Conservation (phyloP, 2,797 vertebrate genomes). For the Nannoperca australis region DNA sequence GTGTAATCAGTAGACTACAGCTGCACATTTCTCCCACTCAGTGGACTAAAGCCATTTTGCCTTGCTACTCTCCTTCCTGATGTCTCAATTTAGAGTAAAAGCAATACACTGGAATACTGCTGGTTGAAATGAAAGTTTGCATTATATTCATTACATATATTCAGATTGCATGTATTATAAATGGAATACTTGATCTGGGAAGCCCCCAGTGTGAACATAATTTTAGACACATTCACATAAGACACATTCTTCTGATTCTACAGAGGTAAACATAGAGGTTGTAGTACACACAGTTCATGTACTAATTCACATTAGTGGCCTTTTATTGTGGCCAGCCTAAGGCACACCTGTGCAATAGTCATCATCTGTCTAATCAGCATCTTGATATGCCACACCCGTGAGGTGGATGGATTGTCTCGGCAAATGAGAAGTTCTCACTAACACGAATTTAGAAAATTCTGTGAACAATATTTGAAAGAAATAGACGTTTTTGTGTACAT, state of each 20-base stretch:
- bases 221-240: neutral
- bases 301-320: neutral
- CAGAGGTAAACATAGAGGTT: neutral
- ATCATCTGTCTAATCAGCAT: too few relatives aligned
- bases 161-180: neutral
- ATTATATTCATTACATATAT: conserved; percentile 7
- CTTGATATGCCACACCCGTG: too few relatives aligned
- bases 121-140: conserved; percentile 9
- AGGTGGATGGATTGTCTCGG: too few relatives aligned
- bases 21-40: conserved; percentile 72
- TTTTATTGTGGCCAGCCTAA: too few relatives aligned
- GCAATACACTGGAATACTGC: neutral
- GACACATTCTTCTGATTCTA: neutral
- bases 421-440: too few relatives aligned
- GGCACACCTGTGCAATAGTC: too few relatives aligned
- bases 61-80: conserved; percentile 42
- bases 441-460: too few relatives aligned
- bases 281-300: neutral
- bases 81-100: conserved; percentile 45
- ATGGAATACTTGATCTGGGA: neutral
- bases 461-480: too few relatives aligned
- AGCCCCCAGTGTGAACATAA: neutral
- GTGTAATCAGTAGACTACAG: conserved; percentile 68
- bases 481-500: too few relatives aligned
- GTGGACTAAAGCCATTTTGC: conserved; percentile 58